These are phyloP conservation scores for Pycnomerus fuliginosus DNA, from an alignment of 2,888 invertebrate species.

Conservation along the genomic window DNA sequence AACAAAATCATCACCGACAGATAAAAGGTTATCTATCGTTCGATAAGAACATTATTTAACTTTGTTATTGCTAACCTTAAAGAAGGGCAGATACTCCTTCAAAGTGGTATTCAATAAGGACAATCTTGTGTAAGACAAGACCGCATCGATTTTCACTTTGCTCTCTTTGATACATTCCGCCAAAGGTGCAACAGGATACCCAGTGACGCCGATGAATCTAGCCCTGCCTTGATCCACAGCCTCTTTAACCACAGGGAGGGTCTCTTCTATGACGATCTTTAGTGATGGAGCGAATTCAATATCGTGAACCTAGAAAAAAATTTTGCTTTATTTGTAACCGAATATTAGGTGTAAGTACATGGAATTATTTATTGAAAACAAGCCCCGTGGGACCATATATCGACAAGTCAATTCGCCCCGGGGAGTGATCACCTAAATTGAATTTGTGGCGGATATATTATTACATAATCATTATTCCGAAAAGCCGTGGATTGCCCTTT, in stretches of 20 bases:
- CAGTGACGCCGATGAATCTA: constrained; percentile 81
- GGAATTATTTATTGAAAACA: too few species aligned
- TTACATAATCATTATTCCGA: too few species aligned
- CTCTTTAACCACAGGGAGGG: constrained; percentile 77
- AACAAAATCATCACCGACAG: too few species aligned
- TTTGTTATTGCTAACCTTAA: constrained; percentile 60
- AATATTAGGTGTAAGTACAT: constrained; percentile 3
- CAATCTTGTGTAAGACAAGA: constrained; percentile 78
- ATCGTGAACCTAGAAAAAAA: constrained; percentile 76
- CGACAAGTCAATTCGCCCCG: too few species aligned
- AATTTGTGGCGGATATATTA: too few species aligned
- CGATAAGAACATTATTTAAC: too few species aligned
- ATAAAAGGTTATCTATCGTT: too few species aligned
- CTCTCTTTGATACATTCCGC: constrained; percentile 71
- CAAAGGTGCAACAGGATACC: constrained; percentile 77
- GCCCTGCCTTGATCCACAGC: constrained; percentile 73
- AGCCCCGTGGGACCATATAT: too few species aligned
- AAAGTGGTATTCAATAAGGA: constrained; percentile 80
- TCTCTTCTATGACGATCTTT: constrained; percentile 78
- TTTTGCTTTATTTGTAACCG: constrained; percentile 1
- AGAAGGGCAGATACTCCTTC: constrained; percentile 69
- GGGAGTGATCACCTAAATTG: too few species aligned
- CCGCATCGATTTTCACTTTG: constrained; percentile 60
- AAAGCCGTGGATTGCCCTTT: too few species aligned
- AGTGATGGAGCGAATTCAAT: constrained; percentile 80